A percentile compares a stretch with the other conserved stretches of the same genome.
These are phyloP conservation scores for Neostethus bicornis DNA, from an alignment of 2,797 vertebrate species.

Conservation along the genomic window DNA sequence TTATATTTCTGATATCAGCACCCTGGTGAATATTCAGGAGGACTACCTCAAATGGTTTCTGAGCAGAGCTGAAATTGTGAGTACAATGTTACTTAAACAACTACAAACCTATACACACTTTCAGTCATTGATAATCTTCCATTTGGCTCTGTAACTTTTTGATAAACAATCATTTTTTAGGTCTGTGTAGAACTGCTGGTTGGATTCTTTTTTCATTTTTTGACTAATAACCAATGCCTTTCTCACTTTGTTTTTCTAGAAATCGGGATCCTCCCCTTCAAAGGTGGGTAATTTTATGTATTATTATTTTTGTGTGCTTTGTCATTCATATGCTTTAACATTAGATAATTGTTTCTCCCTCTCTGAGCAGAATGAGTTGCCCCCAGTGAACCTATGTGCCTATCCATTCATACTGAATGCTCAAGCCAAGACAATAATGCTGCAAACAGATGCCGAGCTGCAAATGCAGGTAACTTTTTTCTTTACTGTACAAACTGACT, in stretches of 20 bases:
- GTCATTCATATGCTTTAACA: neutral
- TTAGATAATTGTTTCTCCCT: constrained; percentile 5
- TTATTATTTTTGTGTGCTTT: neutral
- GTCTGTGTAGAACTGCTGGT: neutral
- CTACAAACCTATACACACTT: constrained; percentile 17
- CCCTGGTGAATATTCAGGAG: constrained; percentile 95
- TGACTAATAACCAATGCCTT: neutral
- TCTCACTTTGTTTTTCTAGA: constrained; percentile 79
- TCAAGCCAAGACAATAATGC: constrained; percentile 98
- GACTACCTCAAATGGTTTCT: constrained; percentile 99
- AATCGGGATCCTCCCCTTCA: constrained; percentile 87
- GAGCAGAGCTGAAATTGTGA: constrained; percentile 93
- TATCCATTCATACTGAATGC: constrained; percentile 98
- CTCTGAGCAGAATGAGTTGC: constrained; percentile 83
- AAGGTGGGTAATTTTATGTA: constrained; percentile 80
- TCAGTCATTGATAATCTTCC: constrained; percentile 4
- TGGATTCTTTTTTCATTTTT: neutral
- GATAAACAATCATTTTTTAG: neutral
- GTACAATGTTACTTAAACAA: constrained; percentile 44
- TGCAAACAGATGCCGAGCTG: constrained; percentile 96
- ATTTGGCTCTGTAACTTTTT: neutral
- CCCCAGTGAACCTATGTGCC: constrained; percentile 91
- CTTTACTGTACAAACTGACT: too few relatives aligned
- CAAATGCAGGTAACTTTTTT: constrained; percentile 98
- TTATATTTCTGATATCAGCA: constrained; percentile 95